A percentile compares a stretch with the other conserved stretches of the same genome.
phyloP scores from a whole-genome alignment of 30 jellyfish, hydroid and myxozoan species.

The Cassiopea andromeda region DNA sequence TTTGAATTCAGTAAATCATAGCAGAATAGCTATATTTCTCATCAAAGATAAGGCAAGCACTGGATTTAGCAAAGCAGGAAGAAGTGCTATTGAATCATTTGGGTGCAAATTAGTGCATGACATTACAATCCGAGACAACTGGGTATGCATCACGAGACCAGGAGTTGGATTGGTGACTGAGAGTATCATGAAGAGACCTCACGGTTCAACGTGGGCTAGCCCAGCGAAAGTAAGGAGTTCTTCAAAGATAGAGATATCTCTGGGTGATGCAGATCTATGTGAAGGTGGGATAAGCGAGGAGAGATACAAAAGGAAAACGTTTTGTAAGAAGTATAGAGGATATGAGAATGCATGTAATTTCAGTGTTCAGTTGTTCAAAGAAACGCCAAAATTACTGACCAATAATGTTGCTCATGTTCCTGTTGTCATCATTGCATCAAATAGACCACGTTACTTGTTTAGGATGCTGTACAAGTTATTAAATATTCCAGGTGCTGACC shows the following conservation, averaged over 20 bases:
- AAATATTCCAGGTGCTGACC: slow-evolving; percentile 91
- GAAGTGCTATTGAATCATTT: no score
- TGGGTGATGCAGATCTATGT: slow-evolving; percentile 51
- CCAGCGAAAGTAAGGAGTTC: slow-evolving; percentile 76
- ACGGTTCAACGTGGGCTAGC: slow-evolving; percentile 79
- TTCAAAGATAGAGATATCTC: neutral
- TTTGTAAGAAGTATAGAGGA: slow-evolving; percentile 88
- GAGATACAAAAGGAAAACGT: slow-evolving; percentile 64
- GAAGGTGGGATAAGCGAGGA: slow-evolving; percentile 64
- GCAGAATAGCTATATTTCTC: slow-evolving; percentile 80
- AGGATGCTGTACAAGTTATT: slow-evolving; percentile 91
- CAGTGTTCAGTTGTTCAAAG: slow-evolving; percentile 70
- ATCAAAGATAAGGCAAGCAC: slow-evolving; percentile 93
- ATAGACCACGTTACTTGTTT: slow-evolving; percentile 45
- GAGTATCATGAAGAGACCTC: slow-evolving; percentile 81
- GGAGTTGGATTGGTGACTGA: neutral
- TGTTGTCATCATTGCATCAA: no score
- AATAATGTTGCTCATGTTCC: slow-evolving; percentile 57
- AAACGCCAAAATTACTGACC: slow-evolving; percentile 49
- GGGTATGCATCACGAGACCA: slow-evolving; percentile 81
- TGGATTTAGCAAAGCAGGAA: neutral
- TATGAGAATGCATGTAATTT: slow-evolving; percentile 92
- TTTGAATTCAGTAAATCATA: slow-evolving; percentile 77
- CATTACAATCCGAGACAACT: slow-evolving; percentile 78
- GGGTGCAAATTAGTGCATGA: neutral